Percentiles rank a stretch among this genome's conserved stretches.
phyloP scores from a whole-genome alignment of 2,888 invertebrate species.

The Heterodera filipjevi region DNA sequence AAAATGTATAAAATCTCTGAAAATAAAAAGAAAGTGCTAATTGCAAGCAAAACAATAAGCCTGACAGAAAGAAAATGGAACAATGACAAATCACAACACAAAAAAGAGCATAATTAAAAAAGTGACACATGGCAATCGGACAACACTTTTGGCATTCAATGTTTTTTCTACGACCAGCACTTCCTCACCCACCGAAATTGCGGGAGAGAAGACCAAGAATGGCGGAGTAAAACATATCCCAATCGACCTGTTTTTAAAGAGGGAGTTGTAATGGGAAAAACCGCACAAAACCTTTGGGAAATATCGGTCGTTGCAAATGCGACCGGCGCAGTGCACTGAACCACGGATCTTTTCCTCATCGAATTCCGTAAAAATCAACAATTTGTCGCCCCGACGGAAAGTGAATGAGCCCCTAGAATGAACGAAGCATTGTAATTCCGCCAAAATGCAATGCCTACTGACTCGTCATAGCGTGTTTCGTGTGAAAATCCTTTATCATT shows the following conservation, averaged over 20 bases:
- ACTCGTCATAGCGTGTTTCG: conserved; percentile 25
- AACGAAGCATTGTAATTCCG: neutral
- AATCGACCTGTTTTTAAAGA: conserved; percentile 2
- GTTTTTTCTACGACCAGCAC: neutral
- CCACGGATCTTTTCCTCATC: conserved; percentile 19
- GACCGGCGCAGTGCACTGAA: conserved; percentile 11
- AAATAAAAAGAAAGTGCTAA: conserved; percentile 5
- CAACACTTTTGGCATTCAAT: neutral
- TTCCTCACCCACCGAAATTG: conserved; percentile 20
- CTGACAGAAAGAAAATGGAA: neutral
- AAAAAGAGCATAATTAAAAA: neutral
- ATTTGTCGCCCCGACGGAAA: conserved; percentile 17
- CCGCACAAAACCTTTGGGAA: neutral
- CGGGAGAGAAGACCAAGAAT: conserved; percentile 1
- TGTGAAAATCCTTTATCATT: conserved; percentile 17
- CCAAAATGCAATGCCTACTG: neutral
- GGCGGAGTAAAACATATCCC: conserved; percentile 11
- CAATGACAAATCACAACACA: conserved; percentile 7
- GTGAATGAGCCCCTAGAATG: conserved; percentile 21
- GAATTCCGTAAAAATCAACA: conserved; percentile 18
- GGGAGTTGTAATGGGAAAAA: neutral
- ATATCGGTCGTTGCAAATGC: conserved; percentile 15
- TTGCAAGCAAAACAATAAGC: conserved; percentile 3
- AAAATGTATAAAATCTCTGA: neutral
- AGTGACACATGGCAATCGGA: neutral